Evolutionary conservation across 1,140 invertebrate species (phyloP), one percentile per base, ranked within the genome.

Genomic region (Goniozus legneri): DNA sequence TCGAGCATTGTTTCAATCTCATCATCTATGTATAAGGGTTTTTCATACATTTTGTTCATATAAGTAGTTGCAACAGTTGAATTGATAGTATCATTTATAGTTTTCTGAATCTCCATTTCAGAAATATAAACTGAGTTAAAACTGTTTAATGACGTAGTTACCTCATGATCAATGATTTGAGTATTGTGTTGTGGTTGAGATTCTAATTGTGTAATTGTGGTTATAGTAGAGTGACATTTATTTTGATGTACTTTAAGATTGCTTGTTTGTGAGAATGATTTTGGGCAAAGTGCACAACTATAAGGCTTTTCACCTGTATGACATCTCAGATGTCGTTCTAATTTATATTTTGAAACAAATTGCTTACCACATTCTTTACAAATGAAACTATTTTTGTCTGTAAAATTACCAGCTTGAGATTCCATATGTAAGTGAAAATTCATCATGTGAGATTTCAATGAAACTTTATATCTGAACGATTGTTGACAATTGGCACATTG

Each of bases 231-330:
- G 39, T 71, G 61, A 52, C 72, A 62, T 45, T 77, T 71, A 1
- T 56, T 19, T 34, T 66, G 64, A 51, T 84, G 82, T 13, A 77
- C 77, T 60, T 82, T 83, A 1, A 84, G 63, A 62, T 83, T 82
- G 6, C 80, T 75, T 31, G 82, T 82, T 59, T 84, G 82, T 0
- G 79, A 80, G 52, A 84, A 84, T 2, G 75, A 69, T 3, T 73
- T 60, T 31, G 75, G 60, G 65, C 80, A 82, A 52, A 77, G 77
- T 18, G 64, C 63, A 60, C 82, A 83, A 20, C 56, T 65, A 56
- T 76, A 79, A 1, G 79, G 78, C 33, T 73, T 69, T 54, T 81
- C 78, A 19, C 79, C 80, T 2, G 78, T 81, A 51, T 79, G 77
- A 39, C 67, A 74, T 31, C 76, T 60, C n/a, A 61, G 56, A 53